Percentiles rank a stretch among this genome's conserved stretches.
phyloP scores from a whole-genome alignment of 2,113 vertebrate genomes.

The Atractosteus spatula region DNA sequence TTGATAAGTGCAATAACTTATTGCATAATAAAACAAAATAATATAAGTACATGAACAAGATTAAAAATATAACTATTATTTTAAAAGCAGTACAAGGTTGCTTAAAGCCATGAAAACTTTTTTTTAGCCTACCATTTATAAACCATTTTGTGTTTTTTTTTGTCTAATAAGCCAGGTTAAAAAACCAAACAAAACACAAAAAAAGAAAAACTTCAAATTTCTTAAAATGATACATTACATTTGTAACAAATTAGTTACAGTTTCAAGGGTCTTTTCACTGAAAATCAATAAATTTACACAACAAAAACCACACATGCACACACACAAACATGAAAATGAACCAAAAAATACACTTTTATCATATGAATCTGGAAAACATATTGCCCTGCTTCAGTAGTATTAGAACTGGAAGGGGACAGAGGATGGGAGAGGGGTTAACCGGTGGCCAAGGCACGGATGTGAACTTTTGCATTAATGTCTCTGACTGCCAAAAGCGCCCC shows the following conservation, averaged over 20 bases:
- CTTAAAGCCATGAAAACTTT: conserved; percentile 54
- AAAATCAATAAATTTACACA: conserved; percentile 49
- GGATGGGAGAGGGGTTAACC: conserved; percentile 12
- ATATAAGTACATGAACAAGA: conserved; percentile 54
- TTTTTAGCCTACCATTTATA: conserved; percentile 32
- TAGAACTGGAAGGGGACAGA: conserved; percentile 53
- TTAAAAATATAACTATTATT: conserved; percentile 47
- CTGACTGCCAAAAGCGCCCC: not conserved
- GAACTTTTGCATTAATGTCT: not conserved
- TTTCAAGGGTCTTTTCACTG: conserved; percentile 45
- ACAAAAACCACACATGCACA: conserved; percentile 47
- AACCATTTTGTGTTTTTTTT: conserved; percentile 22
- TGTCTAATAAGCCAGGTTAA: conserved; percentile 27
- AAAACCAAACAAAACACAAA: conserved; percentile 39
- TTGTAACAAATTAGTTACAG: conserved; percentile 50
- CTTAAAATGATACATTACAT: conserved; percentile 50
- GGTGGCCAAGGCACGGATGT: not conserved
- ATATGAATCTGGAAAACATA: conserved; percentile 55
- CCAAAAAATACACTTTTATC: conserved; percentile 42
- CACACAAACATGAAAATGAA: conserved; percentile 41
- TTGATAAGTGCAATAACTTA: conserved; percentile 85
- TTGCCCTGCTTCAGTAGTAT: conserved; percentile 75
- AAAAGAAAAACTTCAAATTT: conserved; percentile 46
- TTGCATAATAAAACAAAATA: conserved; percentile 47
- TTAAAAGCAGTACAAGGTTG: conserved; percentile 52